Percentiles rank a stretch among this genome's conserved stretches.
phyloP scores from a whole-genome alignment of 2,113 vertebrate species.

The Ochotona princeps region DNA sequence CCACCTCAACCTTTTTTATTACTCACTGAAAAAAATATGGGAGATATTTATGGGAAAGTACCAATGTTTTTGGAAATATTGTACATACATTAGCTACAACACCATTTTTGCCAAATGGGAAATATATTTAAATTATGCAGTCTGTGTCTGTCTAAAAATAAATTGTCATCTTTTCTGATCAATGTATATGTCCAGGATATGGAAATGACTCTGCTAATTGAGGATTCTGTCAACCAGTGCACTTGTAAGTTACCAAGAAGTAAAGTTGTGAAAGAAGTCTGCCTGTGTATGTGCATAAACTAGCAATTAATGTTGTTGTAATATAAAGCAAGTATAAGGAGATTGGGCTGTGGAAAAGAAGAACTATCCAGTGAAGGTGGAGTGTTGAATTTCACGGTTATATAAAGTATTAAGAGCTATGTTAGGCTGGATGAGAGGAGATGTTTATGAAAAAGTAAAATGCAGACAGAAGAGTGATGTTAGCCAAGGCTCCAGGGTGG shows the following conservation, averaged over 20 bases:
- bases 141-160: conserved; percentile 83
- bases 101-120: conserved; percentile 89
- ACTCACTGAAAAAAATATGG: conserved; percentile 89
- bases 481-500: conserved; percentile 67
- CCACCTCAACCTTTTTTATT: conserved; percentile 92
- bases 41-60: conserved; percentile 90
- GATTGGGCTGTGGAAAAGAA: conserved; percentile 70
- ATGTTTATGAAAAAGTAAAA: conserved; percentile 77
- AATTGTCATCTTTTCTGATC: conserved; percentile 84
- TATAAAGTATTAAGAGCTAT: conserved; percentile 80
- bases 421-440: conserved; percentile 77
- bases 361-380: conserved; percentile 77
- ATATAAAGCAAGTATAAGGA: conserved; percentile 70
- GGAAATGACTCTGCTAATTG: conserved; percentile 83
- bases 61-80: conserved; percentile 90
- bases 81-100: conserved; percentile 91
- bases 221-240: conserved; percentile 78
- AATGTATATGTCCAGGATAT: conserved; percentile 84
- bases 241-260: conserved; percentile 79
- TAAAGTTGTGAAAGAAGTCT: conserved; percentile 80
- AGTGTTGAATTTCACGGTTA: conserved; percentile 74
- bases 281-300: conserved; percentile 78
- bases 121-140: conserved; percentile 87
- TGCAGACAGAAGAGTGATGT: conserved; percentile 8
- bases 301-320: conserved; percentile 81